Evolutionary conservation across 1,140 invertebrate species (phyloP), one percentile per base, ranked within the genome.

Genomic region (Grapholita molesta): DNA sequence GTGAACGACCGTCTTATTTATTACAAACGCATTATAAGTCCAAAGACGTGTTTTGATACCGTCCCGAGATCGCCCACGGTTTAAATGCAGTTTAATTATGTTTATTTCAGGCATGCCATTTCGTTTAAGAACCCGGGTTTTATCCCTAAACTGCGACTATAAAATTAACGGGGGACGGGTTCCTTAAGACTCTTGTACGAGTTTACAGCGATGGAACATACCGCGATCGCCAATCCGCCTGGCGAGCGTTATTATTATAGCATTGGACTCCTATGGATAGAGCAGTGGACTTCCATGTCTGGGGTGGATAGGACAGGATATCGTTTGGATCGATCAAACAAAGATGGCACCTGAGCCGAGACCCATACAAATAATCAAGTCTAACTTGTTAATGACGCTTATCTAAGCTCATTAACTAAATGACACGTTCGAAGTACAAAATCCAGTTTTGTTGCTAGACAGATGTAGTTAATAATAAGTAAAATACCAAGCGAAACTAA

Each of bases 1-100:
- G 79, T 83, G 70, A 80, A 83, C 70, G 77, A 53, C 79, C 77
- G 70, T 66, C 65, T 70, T 69, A 70, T 74, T 74, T 75, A 75
- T 80, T 78, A 74, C 77, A 78, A 76, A 71, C 75, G 70, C 71
- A 69, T 75, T 74, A 73, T 48, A 65, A 68, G 67, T 53, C 70
- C 64, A 71, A 71, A 74, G 75, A 80, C 61, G 68, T 72, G 72
- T 67, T 70, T 68, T 48, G 73, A 74, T 76, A 72, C 64, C 61
- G 57, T 25, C 25, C 55, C 25, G 55, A 30, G 55, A 18, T 61
- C 55, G 55, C 55, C 55, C 55, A 61, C 55, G 24, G 30, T 12
- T 61, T 61, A 61, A 48, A 61, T 61, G 55, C 55, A 61, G 28
- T 61, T 57, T 57, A 61, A 61, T 61, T 61, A 15, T 61, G 24